phyloP scores from a whole-genome alignment of 1,140 invertebrate species.

The Zaprionus ghesquierei region DNA sequence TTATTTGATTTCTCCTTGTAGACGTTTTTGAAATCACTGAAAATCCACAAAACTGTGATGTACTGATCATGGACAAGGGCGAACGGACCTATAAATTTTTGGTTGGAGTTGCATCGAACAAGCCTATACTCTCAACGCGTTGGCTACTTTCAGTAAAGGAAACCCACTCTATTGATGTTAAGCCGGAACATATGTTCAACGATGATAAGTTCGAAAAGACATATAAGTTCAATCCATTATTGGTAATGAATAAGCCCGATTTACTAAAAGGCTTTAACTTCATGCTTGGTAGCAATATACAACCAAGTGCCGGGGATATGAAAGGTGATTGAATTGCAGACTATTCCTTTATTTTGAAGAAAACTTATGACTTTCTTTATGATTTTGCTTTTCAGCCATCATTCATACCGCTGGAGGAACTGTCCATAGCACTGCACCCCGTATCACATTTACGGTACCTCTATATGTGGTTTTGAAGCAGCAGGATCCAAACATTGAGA shows the following conservation, averaged over 20 bases:
- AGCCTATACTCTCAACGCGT: conserved; percentile 38
- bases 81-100: conserved; percentile 67
- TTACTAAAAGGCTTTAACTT: conserved; percentile 41
- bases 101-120: conserved; percentile 40
- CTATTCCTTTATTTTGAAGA: not conserved
- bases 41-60: conserved; percentile 45
- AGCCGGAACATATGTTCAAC: conserved; percentile 46
- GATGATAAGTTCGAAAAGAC: conserved; percentile 37
- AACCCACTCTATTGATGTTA: conserved; percentile 16
- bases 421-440: conserved; percentile 14
- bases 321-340: conserved; percentile 13
- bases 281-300: conserved; percentile 46
- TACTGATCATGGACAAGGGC: conserved; percentile 61
- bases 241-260: conserved; percentile 6
- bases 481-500: not conserved
- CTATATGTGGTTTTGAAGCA: conserved; percentile 16
- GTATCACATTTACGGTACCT: not conserved
- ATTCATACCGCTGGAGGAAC: conserved; percentile 50
- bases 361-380: not conserved
- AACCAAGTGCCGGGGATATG: conserved; percentile 46
- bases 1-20: not conserved
- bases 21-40: conserved; percentile 42
- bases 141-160: conserved; percentile 43
- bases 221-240: conserved; percentile 44
- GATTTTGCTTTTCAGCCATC: conserved; percentile 30